Evolutionary conservation across 1,140 invertebrate species (phyloP), one percentile per base, ranked within the genome.

Genomic region (Trichoplusia ni): DNA sequence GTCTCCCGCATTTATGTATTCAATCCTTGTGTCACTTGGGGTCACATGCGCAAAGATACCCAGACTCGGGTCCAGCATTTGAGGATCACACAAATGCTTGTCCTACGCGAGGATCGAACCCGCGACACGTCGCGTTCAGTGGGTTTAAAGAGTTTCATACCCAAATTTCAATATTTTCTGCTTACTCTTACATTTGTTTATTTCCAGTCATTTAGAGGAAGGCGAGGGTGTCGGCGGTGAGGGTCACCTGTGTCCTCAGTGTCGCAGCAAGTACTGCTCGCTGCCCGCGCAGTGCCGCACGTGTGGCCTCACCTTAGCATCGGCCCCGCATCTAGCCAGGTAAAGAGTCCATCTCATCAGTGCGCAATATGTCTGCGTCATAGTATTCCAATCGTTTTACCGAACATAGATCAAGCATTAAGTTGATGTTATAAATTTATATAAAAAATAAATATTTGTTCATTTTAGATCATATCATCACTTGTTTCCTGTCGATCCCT

Each of bases 261-360:
- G 99, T 91, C 94, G 95, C 64, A 97, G 97, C 86, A 99, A 99
- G 91, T 99, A 99, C 89, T 99, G 98, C 91, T 98, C 99, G 86
- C 92, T 99, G 66, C 99, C 99, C 0, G 97, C 98, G 0, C 98
- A 99, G 91, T 99, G 99, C 86, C 94, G 95, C 81, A 95, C 96
- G 8, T 99, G 99, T 91, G 97, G 97, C 7, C 91, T 99, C 18
- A 99, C 98, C 2, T 91, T 99, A n/a, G 98, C 99, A 2, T 99
- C 98, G 4, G 98, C 98, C 7, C 98, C 98, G 9, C 98, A 99
- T 92, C 92, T 99, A 31, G 98, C 98, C 5, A 93, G 98, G 79
- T 90, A 64, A 51, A 1, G 14, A 0, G 7, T 16, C 9, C 29
- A 33, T 0, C n/a, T n/a, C n/a, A n/a, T n/a, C n/a, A n/a, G 6